These are phyloP conservation scores for Diplodus sargus DNA, from an alignment of 2,797 vertebrate species.

Conservation along the genomic window DNA sequence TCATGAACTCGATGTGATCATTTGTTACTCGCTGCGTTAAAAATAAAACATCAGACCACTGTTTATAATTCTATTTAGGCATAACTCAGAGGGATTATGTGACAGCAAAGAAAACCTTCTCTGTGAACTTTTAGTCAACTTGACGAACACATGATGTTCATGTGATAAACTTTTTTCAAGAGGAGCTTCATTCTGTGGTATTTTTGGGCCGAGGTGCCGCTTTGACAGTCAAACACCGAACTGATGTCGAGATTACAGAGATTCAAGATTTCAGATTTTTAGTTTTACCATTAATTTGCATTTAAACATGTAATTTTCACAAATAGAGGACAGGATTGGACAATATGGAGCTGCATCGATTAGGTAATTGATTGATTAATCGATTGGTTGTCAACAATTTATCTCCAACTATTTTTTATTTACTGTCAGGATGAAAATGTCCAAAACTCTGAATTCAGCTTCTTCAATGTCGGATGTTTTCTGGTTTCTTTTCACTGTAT, in stretches of 20 bases:
- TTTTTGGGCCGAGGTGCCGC: neutral
- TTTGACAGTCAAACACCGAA: neutral
- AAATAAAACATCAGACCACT: conserved; percentile 36
- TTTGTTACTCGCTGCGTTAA: conserved; percentile 35
- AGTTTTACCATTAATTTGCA: neutral
- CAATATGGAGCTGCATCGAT: too few relatives aligned
- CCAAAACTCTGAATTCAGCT: too few relatives aligned
- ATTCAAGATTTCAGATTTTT: neutral
- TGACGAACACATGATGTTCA: neutral
- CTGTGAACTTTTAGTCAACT: conserved; percentile 41
- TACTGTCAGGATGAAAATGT: too few relatives aligned
- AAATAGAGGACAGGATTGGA: neutral
- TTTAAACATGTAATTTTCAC: neutral
- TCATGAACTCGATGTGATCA: conserved; percentile 32
- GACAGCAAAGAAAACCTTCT: conserved; percentile 22
- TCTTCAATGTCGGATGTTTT: too few relatives aligned
- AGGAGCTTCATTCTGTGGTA: too few relatives aligned
- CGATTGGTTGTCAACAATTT: too few relatives aligned
- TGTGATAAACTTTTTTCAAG: neutral
- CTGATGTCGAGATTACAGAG: neutral
- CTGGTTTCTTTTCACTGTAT: too few relatives aligned
- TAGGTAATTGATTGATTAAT: too few relatives aligned
- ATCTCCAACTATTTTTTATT: too few relatives aligned
- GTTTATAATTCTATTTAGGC: conserved; percentile 23
- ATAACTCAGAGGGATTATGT: conserved; percentile 24